Base-by-base conservation (phyloP, 2,113 vertebrate genomes). In the Orcinus orca region DNA sequence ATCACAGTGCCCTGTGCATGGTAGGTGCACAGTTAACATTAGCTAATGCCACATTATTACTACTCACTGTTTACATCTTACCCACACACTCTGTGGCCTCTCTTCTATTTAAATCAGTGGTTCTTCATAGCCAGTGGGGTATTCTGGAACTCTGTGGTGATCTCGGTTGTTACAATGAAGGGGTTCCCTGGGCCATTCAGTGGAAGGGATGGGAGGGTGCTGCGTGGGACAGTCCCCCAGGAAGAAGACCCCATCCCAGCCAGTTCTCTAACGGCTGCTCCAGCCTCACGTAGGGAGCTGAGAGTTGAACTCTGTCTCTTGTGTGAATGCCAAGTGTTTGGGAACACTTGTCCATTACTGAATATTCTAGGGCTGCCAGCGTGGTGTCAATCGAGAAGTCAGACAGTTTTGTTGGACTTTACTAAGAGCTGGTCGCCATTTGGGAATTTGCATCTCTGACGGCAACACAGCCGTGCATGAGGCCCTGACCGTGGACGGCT, bases 401-500 rank as follows among this genome's bases (percentile, higher is more conserved):
- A 41, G 82, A 23, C 3, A 31, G 55, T 20, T 50, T 15, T 47
- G 23, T 1, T 73, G 85, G 63, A n/a, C 47, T 31, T 84, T 12
- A 8, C 3, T 29, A 20, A 44, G 13, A 10, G 4, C 1, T 3
- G 31, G 67, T 38, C 5, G 0, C 53, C 36, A 21, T 18, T 41
- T 55, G 85, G 77, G 73, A 95, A 71, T 58, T 8, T 1, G 15
- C 0, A 0, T 50, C 26, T 77, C 63, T 5, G 14, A 62, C 1
- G n/a, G 53, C 74, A 15, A 18, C 3, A 8, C 0, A 15, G 68
- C 15, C 2, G 0, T 7, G 8, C 13, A 1, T 4, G 55, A 44
- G 15, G 29, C 15, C 10, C 73, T 12, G 89, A 63, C 53, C 14
- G 14, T 0, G 5, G 67, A n/a, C 0, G 3, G 73, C 67, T 0